A percentile compares a stretch with the other conserved stretches of the same genome.
These are phyloP conservation scores for Spea multiplicata DNA, from an alignment of 2,113 vertebrate species.

Conservation along the genomic window DNA sequence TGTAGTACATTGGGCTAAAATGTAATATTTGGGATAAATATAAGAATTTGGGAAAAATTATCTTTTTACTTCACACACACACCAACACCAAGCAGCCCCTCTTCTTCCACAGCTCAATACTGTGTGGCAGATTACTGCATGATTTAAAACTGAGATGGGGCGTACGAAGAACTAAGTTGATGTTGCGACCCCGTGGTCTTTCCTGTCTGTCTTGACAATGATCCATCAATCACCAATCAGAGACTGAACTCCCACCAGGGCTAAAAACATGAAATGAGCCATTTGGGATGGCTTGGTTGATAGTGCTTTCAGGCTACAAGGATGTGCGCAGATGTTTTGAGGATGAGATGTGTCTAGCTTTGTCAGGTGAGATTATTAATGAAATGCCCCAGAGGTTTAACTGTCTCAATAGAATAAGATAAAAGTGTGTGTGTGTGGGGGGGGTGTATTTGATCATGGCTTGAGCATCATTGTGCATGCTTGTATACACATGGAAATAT, in stretches of 20 bases:
- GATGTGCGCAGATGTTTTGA: conserved; percentile 32
- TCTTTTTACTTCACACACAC: too few relatives aligned
- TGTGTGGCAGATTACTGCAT: too few relatives aligned
- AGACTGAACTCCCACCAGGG: background rate
- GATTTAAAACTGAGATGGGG: conserved; percentile 7
- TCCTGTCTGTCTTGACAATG: conserved; percentile 23
- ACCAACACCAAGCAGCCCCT: too few relatives aligned
- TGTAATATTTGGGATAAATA: too few relatives aligned
- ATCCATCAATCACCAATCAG: conserved; percentile 40
- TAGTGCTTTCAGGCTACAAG: conserved; percentile 29
- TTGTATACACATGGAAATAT: too few relatives aligned
- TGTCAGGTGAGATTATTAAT: conserved; percentile 44
- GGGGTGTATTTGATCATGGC: background rate
- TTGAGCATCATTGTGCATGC: background rate
- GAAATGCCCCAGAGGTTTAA: conserved; percentile 30
- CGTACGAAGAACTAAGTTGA: conserved; percentile 8
- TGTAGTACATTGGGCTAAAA: too few relatives aligned
- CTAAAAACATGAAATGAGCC: conserved; percentile 31
- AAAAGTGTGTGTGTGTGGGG: background rate
- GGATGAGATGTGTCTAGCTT: conserved; percentile 30
- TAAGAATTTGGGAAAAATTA: too few relatives aligned
- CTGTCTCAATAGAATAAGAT: background rate
- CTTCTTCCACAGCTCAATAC: too few relatives aligned
- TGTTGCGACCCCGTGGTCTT: conserved; percentile 25
- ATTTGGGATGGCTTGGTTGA: conserved; percentile 12